Evolutionary conservation across 2,797 vertebrate genomes (phyloP).

Genomic region (Danio choprae): DNA sequence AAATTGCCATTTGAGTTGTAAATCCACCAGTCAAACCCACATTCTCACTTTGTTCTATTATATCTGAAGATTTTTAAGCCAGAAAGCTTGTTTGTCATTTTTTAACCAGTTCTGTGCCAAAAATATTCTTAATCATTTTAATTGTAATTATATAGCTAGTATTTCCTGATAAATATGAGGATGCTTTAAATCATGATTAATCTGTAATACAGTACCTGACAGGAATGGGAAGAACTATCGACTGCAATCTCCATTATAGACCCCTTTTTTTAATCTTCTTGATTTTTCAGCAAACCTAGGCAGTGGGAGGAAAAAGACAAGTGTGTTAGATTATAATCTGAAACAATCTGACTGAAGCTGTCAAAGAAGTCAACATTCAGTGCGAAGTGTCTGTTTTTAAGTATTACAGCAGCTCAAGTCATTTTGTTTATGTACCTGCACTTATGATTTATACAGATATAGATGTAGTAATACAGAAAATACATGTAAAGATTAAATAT

Average conservation of each 20-base stretch:
- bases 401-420: background rate
- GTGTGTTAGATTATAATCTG: background rate
- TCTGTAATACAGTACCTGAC: constrained; percentile 20
- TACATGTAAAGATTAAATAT: constrained; percentile 9
- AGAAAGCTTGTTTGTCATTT: background rate
- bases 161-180: background rate
- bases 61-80: background rate
- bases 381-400: background rate
- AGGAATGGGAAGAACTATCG: background rate
- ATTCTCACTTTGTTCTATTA: background rate
- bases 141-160: background rate
- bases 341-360: background rate
- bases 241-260: background rate
- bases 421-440: too few species aligned
- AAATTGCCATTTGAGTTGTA: background rate
- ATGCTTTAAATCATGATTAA: background rate
- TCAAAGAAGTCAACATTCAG: background rate
- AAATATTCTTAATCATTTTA: too few species aligned
- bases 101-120: background rate
- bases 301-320: background rate
- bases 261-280: background rate
- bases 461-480: background rate
- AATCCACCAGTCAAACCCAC: background rate
- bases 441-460: too few species aligned
- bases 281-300: constrained; percentile 20